A percentile compares a stretch with the other conserved stretches of the same genome.
These are phyloP conservation scores for Platysteira castanea DNA, from an alignment of 2,113 vertebrate genomes.

Conservation along the genomic window DNA sequence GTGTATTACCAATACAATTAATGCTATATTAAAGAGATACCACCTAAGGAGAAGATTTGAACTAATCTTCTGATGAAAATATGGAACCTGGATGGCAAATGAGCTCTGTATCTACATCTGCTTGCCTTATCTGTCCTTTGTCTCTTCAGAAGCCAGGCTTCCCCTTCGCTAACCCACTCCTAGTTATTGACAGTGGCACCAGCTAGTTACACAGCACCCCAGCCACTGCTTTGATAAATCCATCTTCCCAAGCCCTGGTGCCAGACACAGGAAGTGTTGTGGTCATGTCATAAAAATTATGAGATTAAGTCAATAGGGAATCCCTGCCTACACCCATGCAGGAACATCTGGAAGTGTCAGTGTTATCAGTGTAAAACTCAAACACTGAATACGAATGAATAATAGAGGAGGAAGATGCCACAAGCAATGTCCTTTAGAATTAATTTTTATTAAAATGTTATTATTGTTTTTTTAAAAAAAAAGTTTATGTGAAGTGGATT, in stretches of 20 bases:
- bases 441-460: background rate
- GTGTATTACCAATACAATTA: background rate
- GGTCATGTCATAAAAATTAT: background rate
- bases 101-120: background rate
- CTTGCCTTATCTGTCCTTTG: background rate
- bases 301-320: background rate
- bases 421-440: background rate
- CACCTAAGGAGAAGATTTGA: background rate
- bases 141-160: background rate
- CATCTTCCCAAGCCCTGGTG: background rate
- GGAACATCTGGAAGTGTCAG: background rate
- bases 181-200: background rate
- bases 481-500: accelerated
- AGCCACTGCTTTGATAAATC: background rate
- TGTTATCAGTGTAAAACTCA: background rate
- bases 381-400: background rate
- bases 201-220: background rate
- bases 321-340: background rate
- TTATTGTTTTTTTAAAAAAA: background rate
- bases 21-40: background rate
- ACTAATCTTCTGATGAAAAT: background rate
- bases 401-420: background rate
- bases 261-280: background rate
- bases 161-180: background rate
- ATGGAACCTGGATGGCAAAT: background rate